A percentile compares a stretch with the other conserved stretches of the same genome.
Conservation (phyloP, 2,113 vertebrate species). For the Myiopsitta monachus region DNA sequence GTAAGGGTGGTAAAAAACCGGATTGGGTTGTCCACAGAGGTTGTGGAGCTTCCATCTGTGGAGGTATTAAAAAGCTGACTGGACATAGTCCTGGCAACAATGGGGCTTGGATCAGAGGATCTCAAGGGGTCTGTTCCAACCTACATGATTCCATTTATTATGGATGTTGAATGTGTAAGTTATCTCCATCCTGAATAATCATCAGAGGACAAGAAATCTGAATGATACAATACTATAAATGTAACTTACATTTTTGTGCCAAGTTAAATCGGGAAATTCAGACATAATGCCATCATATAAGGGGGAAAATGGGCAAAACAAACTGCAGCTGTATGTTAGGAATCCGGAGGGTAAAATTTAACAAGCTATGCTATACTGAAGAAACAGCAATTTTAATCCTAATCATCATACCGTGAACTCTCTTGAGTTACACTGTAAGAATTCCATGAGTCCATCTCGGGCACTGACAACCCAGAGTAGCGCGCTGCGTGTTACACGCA, state of each 20-base stretch:
- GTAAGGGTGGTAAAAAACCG: not conserved
- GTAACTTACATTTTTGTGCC: not conserved
- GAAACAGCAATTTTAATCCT: not conserved
- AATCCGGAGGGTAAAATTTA: not conserved
- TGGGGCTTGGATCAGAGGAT: not conserved
- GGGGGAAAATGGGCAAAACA: rapidly evolving
- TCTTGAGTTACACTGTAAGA: not conserved
- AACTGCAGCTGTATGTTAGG: not conserved
- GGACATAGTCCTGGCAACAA: not conserved
- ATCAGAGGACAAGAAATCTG: not conserved
- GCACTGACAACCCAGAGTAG: not conserved
- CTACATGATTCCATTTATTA: not conserved
- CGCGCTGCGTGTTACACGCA: rapidly evolving
- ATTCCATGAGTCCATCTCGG: not conserved
- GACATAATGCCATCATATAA: not conserved
- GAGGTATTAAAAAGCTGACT: not conserved
- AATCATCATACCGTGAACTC: not conserved
- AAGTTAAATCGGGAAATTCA: not conserved
- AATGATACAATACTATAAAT: not conserved
- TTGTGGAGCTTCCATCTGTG: not conserved
- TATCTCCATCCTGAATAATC: not conserved
- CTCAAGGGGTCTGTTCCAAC: not conserved
- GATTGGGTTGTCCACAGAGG: not conserved
- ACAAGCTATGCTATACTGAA: not conserved
- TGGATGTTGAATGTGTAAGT: not conserved